These are phyloP conservation scores for Lophius americanus DNA, from an alignment of 2,797 vertebrate genomes.

Conservation along the genomic window DNA sequence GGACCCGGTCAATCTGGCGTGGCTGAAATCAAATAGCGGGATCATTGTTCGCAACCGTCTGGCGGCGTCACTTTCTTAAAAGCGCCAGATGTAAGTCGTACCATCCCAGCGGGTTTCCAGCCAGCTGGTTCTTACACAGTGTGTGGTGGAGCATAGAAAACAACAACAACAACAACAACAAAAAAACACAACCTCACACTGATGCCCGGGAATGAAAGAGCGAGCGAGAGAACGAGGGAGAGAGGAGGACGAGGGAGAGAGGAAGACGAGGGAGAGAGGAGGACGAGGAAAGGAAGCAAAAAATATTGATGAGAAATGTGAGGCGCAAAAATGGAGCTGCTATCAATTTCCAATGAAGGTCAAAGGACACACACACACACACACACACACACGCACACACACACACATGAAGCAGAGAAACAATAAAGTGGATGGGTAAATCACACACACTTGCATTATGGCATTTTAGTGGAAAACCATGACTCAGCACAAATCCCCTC, in stretches of 20 bases:
- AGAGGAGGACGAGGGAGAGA: slow-evolving; percentile 23
- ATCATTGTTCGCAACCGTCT: slow-evolving; percentile 74
- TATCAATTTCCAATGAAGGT: slow-evolving; percentile 63
- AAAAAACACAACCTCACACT: slow-evolving; percentile 65
- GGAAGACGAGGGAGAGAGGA: slow-evolving; percentile 21
- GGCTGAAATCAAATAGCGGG: slow-evolving; percentile 55
- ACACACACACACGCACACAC: slow-evolving; percentile 6
- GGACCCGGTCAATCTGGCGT: slow-evolving; percentile 38
- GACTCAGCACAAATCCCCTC: slow-evolving; percentile 55
- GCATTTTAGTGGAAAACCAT: slow-evolving; percentile 44
- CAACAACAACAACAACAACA: slow-evolving; percentile 54
- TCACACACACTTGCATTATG: slow-evolving; percentile 18
- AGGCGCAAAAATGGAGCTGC: slow-evolving; percentile 68
- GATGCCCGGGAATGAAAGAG: slow-evolving; percentile 53
- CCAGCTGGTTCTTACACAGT: slow-evolving; percentile 62
- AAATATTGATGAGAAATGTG: slow-evolving; percentile 76
- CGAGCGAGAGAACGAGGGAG: slow-evolving; percentile 18
- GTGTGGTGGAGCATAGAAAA: slow-evolving; percentile 72
- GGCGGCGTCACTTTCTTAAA: slow-evolving; percentile 60
- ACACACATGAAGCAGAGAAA: slow-evolving; percentile 17
- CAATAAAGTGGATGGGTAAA: slow-evolving; percentile 45
- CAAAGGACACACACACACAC: slow-evolving; percentile 33
- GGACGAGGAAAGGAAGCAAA: slow-evolving; percentile 49
- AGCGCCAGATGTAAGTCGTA: slow-evolving; percentile 63
- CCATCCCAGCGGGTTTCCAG: slow-evolving; percentile 61